Base-by-base conservation (phyloP, 2,888 invertebrate species). In the Drosophila histrio region DNA sequence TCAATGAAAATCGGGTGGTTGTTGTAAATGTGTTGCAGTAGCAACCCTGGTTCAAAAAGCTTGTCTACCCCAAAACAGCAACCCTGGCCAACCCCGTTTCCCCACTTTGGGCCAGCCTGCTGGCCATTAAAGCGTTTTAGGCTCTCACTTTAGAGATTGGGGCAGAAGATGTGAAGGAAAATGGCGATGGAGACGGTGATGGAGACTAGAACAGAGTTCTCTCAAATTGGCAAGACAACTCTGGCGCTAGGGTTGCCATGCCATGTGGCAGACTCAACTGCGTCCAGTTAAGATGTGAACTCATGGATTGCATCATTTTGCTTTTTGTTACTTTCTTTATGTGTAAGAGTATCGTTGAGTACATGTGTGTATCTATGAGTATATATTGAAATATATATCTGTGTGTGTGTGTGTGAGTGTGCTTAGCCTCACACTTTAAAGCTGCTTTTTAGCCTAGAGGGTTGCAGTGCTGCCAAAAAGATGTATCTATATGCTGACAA, bases 1-100 rank as follows among this genome's bases (percentile, higher is more conserved):
- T 78, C 63, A 65, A 44, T 50, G 19, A 26, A 22, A 39, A 11
- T 11, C 26, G 30, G 44, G 30, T 46, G 46, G 47, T 47, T 44
- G 24, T 15, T 13, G 44, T 26, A 17, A 19, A 28, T 28, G 28
- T n/a, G 28, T 9, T 56, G 36, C 50, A 36, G 19, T 15, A 57
- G 57, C 57, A 58, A 58, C 44, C 56, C 44, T 34, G 26, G 19
- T 38, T 32, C 9, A 6, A 34, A 32, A 41, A 30, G 34, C 54
- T 53, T 53, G 53, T 41, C 53, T 53, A 53, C 39, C 53, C 52
- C 52, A 52, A 52, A 50, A 17, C 21, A 1, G 3, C 11, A 24
- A 9, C 21, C n/a, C 3, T 2, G 11, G 8, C 47, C 1, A 3
- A 1, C 22, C 11, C 22, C 22, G 1, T 0, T 3, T 2, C n/a